Evolutionary conservation across 2,797 vertebrate genomes (phyloP).

Genomic region (Myotis planiceps): DNA sequence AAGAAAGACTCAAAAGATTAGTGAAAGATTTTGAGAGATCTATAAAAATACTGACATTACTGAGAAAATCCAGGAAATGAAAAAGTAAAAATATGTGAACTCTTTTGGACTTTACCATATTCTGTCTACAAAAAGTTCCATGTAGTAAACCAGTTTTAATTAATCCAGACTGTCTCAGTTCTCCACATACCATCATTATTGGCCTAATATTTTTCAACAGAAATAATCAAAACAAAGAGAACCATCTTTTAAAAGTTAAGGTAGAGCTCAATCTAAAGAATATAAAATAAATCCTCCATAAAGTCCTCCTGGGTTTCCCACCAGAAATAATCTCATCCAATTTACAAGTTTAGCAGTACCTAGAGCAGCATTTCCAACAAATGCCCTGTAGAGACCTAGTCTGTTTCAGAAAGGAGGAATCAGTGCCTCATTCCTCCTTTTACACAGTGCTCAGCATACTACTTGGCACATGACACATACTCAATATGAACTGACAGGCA

Average conservation of each 20-base stretch:
- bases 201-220: conserved; percentile 35
- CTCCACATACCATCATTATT: not conserved
- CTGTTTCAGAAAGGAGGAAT: not conserved
- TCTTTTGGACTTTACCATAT: not conserved
- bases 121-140: not conserved
- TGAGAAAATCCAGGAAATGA: not conserved
- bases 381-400: not conserved
- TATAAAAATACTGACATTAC: not conserved
- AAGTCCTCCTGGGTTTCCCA: not conserved
- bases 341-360: not conserved
- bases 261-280: not conserved
- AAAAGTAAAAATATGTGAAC: conserved; percentile 16
- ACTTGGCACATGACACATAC: not conserved
- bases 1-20: not conserved
- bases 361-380: not conserved
- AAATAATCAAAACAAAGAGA: conserved; percentile 33
- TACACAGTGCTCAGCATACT: not conserved
- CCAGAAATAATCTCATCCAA: not conserved
- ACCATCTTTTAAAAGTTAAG: not conserved
- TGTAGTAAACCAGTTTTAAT: not conserved
- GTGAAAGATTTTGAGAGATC: not conserved
- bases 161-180: not conserved
- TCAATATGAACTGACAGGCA: not conserved
- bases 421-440: not conserved
- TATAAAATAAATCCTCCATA: conserved; percentile 27